phyloP scores from a whole-genome alignment of 1,140 invertebrate species.

The Odontomachus brunneus region DNA sequence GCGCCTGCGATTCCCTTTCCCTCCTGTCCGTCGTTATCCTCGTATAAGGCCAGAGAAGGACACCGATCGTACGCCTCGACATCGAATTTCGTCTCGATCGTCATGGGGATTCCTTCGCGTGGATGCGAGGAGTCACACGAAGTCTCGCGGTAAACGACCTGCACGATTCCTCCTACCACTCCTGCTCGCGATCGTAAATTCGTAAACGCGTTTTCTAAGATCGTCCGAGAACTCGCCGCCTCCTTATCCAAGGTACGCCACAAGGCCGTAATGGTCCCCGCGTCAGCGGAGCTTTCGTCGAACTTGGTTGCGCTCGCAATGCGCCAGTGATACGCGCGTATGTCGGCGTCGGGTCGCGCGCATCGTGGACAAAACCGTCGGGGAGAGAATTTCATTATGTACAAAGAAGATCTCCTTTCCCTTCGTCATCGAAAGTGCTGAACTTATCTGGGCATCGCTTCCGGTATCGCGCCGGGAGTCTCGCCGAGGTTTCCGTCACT shows the following conservation, averaged over 20 bases:
- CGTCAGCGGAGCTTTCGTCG: slow-evolving; percentile 31
- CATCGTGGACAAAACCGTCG: slow-evolving; percentile 20
- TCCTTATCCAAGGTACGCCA: slow-evolving; percentile 56
- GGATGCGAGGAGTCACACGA: background rate
- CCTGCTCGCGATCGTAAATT: background rate
- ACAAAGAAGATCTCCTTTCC: background rate
- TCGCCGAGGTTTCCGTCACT: slow-evolving; percentile 36
- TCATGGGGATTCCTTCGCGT: background rate
- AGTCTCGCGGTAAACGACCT: background rate
- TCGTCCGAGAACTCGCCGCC: slow-evolving; percentile 16
- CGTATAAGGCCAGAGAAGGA: slow-evolving; percentile 58
- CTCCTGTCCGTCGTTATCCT: background rate
- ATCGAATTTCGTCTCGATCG: slow-evolving; percentile 33
- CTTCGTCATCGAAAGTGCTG: background rate
- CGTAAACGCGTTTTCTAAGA: background rate
- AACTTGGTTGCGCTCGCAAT: slow-evolving; percentile 10
- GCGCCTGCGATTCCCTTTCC: slow-evolving; percentile 20
- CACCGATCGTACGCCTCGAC: background rate
- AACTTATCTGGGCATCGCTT: slow-evolving; percentile 7
- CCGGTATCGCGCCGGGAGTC: slow-evolving; percentile 24
- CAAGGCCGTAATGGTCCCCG: slow-evolving; percentile 55
- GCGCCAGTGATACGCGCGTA: slow-evolving; percentile 5
- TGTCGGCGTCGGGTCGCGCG: background rate
- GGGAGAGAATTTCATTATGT: slow-evolving; percentile 39
- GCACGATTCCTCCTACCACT: too few species aligned